Base-by-base conservation (phyloP, 1,140 invertebrate species). In the Brachionus sp. region DNA sequence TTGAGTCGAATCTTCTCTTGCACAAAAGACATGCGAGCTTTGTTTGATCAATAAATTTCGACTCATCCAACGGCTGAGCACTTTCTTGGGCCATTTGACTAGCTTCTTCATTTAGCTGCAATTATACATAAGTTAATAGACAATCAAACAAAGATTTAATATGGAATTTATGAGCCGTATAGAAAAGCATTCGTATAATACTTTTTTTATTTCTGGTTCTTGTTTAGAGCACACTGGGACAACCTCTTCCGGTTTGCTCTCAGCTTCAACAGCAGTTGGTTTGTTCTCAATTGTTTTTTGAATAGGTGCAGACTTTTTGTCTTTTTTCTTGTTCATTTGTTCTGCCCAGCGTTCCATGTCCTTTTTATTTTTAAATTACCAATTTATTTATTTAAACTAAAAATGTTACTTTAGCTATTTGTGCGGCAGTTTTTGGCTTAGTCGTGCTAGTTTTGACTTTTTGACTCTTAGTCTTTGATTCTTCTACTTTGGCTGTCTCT, bases 321-420 rank as follows among this genome's bases (percentile, higher is more conserved):
- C 50, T 39, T 98, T 95, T 89, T 98, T 98, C 89, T 96, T 95
- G 89, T 98, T 98, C 77, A 98, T 90, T 5, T 94, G 95, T 87
- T 98, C 96, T 0, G 97, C 97, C 97, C 97, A 99, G 86, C 93
- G 92, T 86, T 95, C 94, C 95, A 96, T 96, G 86, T 96, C 92
- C 89, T 91, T 84, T 2, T 78, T 84, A 1, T 16, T 78, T n/a
- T 73, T 39, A 82, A 50, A 29, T 33, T n/a, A 19, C 39, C n/a
- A 23, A 64, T 35, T 19, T 37, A 35, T 19, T 68, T 33, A 35
- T 6, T 23, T 44, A 70, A 33, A 73, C 16, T 44, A 33, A 13
- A 16, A 83, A 53, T 35, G 83, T 9, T 70, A 92, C 93, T 90
- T 98, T 98, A 0, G 95, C 96, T 86, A 98, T 98, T 89, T 97